These are phyloP conservation scores for Listronotus bonariensis DNA, from an alignment of 1,140 invertebrate species.

Conservation along the genomic window DNA sequence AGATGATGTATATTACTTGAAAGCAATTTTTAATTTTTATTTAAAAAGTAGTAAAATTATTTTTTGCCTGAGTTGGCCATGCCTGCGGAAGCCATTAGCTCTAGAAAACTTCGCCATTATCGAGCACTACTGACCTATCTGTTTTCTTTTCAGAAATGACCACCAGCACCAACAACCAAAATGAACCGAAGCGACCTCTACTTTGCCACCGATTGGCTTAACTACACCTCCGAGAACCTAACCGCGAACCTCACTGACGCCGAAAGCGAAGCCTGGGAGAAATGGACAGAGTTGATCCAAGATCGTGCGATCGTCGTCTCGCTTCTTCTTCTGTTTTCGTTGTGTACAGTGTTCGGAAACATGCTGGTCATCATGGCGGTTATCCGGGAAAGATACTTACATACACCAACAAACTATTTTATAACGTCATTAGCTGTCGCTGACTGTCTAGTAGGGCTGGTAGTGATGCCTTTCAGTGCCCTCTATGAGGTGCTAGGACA, in stretches of 20 bases:
- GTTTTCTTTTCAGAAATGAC: conserved; percentile 34
- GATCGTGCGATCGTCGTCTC: conserved; percentile 80
- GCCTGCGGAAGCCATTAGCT: no score
- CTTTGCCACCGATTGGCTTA: conserved; percentile 15
- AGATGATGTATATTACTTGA: no score
- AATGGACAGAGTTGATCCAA: conserved; percentile 66
- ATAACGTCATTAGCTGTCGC: conserved; percentile 97
- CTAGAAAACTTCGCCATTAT: no score
- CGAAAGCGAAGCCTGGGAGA: conserved; percentile 55
- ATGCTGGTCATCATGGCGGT: conserved; percentile 95
- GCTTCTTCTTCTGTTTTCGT: conserved; percentile 86
- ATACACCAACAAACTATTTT: conserved; percentile 98
- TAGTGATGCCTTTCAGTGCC: conserved; percentile 96
- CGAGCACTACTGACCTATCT: no score
- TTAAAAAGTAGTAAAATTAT: no score
- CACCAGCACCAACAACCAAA: not conserved
- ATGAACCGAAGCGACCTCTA: conserved; percentile 27
- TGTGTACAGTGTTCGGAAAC: conserved; percentile 95
- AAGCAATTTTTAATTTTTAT: no score
- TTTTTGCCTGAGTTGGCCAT: no score
- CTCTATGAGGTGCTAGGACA: conserved; percentile 85
- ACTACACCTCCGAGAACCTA: conserved; percentile 30
- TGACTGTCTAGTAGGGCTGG: conserved; percentile 92
- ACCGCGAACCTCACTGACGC: conserved; percentile 42
- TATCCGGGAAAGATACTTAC: conserved; percentile 82